Evolutionary conservation across 2,888 invertebrate genomes (phyloP), one percentile per base, ranked within the genome.

Genomic region (Yponomeuta malinellus): DNA sequence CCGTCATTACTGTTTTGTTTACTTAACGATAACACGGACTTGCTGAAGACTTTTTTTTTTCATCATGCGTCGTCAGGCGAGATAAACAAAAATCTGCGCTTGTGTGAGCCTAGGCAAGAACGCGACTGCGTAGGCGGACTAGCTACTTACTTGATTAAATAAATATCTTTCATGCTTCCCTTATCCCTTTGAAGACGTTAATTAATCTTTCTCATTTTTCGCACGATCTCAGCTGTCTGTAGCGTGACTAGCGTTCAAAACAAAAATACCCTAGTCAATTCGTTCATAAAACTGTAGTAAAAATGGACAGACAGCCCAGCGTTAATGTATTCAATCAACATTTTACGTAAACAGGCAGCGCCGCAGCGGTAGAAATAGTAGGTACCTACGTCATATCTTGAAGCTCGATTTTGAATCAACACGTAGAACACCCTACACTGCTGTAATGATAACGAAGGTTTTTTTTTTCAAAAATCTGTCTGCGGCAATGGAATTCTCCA

Each of bases 151-250:
- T 15, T 12, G 2, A 6, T 43, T 9, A 48, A 33, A 37, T 43
- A 37, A 8, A 43, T 43, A 68, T 10, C 48, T n/a, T 68, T 43
- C 68, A 31, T 33, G 10, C 15, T 48, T 43, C 10, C 33, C 10
- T 65, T 29, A 65, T 29, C 65, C 65, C 29, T 65, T 65, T 31
- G 65, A 65, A 65, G 65, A 23, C 65, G n/a, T 63, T 63, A 5
- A 43, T 43, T 15, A 3, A 59, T 15, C 4, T 52, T 59, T 59
- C 12, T 59, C 43, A 43, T 59, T 59, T 59, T 59, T 59, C 52
- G 52, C 52, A 59, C 52, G 52, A 59, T 15, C 3, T 15, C 5
- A 2, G 52, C 12, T 59, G 15, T 15, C 52, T 12, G 4, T 43
- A 43, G 43, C 43, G 43, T 43, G 52, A 59, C 52, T 12, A 43